These are phyloP conservation scores for Eulacestoma nigropectus DNA, from an alignment of 2,113 vertebrate genomes.

Conservation along the genomic window DNA sequence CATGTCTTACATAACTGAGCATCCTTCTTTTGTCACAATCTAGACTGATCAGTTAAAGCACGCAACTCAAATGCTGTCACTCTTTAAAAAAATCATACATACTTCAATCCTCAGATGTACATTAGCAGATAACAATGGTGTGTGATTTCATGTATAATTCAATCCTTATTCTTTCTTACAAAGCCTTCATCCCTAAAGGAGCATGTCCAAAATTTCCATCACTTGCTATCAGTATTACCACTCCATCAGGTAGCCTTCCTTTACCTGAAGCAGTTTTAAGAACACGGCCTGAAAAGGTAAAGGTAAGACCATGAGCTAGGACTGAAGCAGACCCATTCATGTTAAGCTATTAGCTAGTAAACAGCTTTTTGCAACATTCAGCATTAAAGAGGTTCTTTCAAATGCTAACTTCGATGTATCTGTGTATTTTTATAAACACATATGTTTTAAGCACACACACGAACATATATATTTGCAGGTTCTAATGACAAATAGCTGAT, in stretches of 20 bases:
- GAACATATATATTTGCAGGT: neutral
- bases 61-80: neutral
- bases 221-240: neutral
- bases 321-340: neutral
- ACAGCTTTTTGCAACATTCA: neutral
- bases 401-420: neutral
- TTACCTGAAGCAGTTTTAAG: conserved; percentile 27
- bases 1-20: neutral
- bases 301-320: neutral
- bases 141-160: neutral
- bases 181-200: neutral
- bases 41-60: neutral
- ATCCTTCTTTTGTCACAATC: neutral
- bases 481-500: neutral
- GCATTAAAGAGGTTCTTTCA: neutral
- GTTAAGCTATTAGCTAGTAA: neutral
- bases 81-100: neutral
- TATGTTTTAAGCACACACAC: neutral
- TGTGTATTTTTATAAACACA: neutral
- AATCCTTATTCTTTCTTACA: neutral
- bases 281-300: neutral
- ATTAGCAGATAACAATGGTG: neutral
- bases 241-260: neutral
- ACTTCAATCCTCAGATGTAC: neutral
- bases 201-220: neutral